phyloP scores from a whole-genome alignment of 1,140 invertebrate species.

The Nomia melanderi region DNA sequence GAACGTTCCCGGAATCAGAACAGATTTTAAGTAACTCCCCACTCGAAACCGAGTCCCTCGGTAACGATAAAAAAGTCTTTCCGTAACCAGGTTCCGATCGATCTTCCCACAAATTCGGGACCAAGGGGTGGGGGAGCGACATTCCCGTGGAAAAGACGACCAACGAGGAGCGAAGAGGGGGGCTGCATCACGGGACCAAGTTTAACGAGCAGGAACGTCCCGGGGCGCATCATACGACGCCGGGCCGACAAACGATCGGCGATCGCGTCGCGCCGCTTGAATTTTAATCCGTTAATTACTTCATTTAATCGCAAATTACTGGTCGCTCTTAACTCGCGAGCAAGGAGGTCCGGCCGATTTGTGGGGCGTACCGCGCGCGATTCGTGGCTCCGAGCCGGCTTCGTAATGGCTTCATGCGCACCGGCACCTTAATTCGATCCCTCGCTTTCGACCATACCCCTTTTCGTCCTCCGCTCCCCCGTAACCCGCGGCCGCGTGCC shows the following conservation, averaged over 20 bases:
- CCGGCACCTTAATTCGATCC: conserved; percentile 47
- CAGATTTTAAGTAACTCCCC: too few relatives aligned
- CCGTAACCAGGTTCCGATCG: too few relatives aligned
- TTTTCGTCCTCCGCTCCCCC: neutral
- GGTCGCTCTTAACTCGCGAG: conserved; percentile 55
- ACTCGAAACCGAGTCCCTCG: too few relatives aligned
- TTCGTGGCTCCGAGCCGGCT: conserved; percentile 25
- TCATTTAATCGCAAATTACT: conserved; percentile 71
- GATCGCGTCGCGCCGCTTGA: conserved; percentile 59
- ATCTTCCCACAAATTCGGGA: too few relatives aligned
- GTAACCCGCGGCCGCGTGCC: neutral
- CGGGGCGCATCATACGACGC: conserved; percentile 40
- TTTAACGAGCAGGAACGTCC: conserved; percentile 54
- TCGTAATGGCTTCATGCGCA: conserved; percentile 49
- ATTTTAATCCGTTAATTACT: conserved; percentile 73
- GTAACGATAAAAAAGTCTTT: too few relatives aligned
- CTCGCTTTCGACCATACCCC: neutral
- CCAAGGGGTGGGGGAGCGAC: too few relatives aligned
- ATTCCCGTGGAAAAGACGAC: too few relatives aligned
- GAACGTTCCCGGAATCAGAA: too few relatives aligned
- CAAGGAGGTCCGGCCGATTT: conserved; percentile 50
- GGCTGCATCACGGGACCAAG: conserved; percentile 14
- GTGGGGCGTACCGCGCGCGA: conserved; percentile 15
- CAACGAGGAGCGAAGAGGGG: too few relatives aligned
- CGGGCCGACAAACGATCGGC: conserved; percentile 58